A percentile compares a stretch with the other conserved stretches of the same genome.
These are phyloP conservation scores for Halichoeres trimaculatus DNA, from an alignment of 2,113 vertebrate genomes.

Conservation along the genomic window DNA sequence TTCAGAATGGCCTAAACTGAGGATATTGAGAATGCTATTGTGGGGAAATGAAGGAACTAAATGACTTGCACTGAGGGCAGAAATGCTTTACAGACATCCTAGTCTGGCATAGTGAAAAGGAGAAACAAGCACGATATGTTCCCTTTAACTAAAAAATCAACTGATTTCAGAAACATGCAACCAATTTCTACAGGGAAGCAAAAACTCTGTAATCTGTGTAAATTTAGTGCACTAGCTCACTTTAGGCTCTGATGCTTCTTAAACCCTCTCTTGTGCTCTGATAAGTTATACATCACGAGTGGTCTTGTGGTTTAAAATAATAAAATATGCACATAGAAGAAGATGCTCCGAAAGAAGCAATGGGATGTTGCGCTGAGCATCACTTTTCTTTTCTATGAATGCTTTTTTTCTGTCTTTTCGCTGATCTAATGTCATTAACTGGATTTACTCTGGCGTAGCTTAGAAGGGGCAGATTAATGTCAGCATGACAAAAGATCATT, in stretches of 20 bases:
- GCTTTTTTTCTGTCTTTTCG: background rate
- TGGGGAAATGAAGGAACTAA: too few species aligned
- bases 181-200: background rate
- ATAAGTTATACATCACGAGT: slow-evolving; percentile 48
- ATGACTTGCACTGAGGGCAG: too few species aligned
- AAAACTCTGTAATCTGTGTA: slow-evolving; percentile 6
- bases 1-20: too few species aligned
- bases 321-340: slow-evolving; percentile 49
- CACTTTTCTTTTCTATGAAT: slow-evolving; percentile 14
- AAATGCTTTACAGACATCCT: too few species aligned
- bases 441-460: slow-evolving; percentile 15
- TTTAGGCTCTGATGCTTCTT: slow-evolving; percentile 11
- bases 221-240: slow-evolving; percentile 11
- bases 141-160: background rate
- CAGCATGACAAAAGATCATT: slow-evolving; percentile 41
- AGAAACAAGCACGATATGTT: too few species aligned
- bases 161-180: background rate
- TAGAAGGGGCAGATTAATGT: slow-evolving; percentile 25
- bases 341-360: slow-evolving; percentile 7
- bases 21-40: too few species aligned
- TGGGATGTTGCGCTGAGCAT: slow-evolving; percentile 5
- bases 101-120: too few species aligned
- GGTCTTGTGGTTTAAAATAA: slow-evolving; percentile 7
- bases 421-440: slow-evolving; percentile 42
- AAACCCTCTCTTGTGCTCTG: slow-evolving; percentile 16